Evolutionary conservation across 2,113 vertebrate species (phyloP).

Genomic region (Anguilla rostrata): DNA sequence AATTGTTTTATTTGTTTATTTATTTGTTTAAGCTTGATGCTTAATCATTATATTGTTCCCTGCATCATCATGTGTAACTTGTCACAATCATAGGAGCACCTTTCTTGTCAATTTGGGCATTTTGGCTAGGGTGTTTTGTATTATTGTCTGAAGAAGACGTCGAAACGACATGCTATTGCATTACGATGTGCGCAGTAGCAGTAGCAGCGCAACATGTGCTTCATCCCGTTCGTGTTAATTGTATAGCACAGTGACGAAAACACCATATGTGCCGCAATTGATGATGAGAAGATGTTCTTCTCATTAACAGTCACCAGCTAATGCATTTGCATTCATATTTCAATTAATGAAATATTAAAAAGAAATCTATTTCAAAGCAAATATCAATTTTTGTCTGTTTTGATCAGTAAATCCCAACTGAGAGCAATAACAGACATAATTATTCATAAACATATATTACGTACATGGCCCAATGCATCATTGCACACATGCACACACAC

Average conservation of each 20-base stretch:
- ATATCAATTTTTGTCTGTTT: not conserved
- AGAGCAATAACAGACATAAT: not conserved
- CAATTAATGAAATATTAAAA: not conserved
- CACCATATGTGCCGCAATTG: too few species aligned
- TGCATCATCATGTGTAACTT: too few species aligned
- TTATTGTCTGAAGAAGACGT: too few species aligned
- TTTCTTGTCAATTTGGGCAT: too few species aligned
- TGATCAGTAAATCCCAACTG: not conserved
- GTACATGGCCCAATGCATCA: not conserved
- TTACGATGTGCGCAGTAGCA: too few species aligned
- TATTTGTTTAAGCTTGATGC: not conserved
- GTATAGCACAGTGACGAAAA: too few species aligned
- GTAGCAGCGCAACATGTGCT: too few species aligned
- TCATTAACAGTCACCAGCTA: not conserved
- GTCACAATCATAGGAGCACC: too few species aligned
- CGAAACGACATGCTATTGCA: too few species aligned
- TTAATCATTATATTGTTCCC: not conserved
- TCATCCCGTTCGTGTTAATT: too few species aligned
- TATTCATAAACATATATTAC: not conserved
- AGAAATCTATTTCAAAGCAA: not conserved
- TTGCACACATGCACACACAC: too few species aligned
- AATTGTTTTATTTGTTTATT: not conserved
- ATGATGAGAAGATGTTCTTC: not conserved
- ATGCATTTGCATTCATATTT: not conserved
- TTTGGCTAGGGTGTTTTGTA: too few species aligned